Evolutionary conservation across 2,888 invertebrate species (phyloP).

Genomic region (Coenonympha glycerion): DNA sequence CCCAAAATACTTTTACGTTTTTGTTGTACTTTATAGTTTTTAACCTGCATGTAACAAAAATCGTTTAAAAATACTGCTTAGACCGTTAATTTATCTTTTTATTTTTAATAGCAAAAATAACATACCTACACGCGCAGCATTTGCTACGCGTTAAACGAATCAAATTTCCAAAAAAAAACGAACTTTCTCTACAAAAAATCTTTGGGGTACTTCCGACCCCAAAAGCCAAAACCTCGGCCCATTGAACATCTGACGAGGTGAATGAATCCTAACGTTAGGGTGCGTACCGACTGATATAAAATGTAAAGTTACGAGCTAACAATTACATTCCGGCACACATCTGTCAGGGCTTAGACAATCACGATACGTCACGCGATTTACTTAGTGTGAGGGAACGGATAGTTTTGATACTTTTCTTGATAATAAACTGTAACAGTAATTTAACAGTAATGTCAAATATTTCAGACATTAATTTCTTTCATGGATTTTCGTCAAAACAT

Average conservation of each 20-base stretch:
- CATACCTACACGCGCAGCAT: conserved; percentile 9
- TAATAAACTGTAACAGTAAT: background rate
- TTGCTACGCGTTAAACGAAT: conserved; percentile 40
- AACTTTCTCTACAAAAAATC: conserved; percentile 55
- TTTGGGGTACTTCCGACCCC: conserved; percentile 57
- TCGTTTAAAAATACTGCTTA: too few relatives aligned
- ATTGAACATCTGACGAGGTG: conserved; percentile 75
- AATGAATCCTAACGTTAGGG: conserved; percentile 63
- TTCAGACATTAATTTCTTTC: too few relatives aligned
- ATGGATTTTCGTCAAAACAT: too few relatives aligned
- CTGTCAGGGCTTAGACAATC: conserved; percentile 75
- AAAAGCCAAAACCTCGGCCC: conserved; percentile 47
- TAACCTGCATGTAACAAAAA: too few relatives aligned
- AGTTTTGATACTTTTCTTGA: conserved; percentile 1
- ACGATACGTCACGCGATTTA: conserved; percentile 75
- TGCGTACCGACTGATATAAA: conserved; percentile 62
- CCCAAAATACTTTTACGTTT: too few relatives aligned
- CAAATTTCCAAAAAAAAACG: conserved; percentile 36
- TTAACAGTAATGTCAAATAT: too few relatives aligned
- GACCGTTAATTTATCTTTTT: too few relatives aligned
- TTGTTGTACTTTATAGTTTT: too few relatives aligned
- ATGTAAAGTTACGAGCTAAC: conserved; percentile 66
- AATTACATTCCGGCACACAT: conserved; percentile 75
- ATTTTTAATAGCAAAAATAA: background rate
- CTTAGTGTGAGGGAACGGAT: conserved; percentile 27